phyloP scores from a whole-genome alignment of 1,140 invertebrate genomes.

The Bombus fervidus region DNA sequence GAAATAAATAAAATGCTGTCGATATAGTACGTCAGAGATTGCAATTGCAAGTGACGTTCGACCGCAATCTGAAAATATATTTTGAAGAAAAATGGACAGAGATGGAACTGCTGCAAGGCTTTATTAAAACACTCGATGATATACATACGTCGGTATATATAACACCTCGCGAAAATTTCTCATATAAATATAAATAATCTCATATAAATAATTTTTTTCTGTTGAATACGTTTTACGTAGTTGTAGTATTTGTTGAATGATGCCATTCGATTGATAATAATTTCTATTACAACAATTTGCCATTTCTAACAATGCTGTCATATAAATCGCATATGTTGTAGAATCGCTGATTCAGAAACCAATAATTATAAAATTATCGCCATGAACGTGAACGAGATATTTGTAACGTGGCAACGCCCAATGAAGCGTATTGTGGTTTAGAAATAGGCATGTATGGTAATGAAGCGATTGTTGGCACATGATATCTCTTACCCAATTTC shows the following conservation, averaged over 20 bases:
- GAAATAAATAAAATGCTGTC: slow-evolving; percentile 2
- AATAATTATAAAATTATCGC: neutral
- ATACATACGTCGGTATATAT: neutral
- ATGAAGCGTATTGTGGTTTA: neutral
- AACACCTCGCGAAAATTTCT: no score
- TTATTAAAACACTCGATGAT: neutral
- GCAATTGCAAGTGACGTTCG: neutral
- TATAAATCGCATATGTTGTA: neutral
- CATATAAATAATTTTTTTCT: neutral
- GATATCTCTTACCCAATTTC: neutral
- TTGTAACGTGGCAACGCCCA: neutral
- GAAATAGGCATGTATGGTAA: neutral
- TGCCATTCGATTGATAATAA: no score
- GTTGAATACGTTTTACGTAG: no score
- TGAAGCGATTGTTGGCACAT: neutral
- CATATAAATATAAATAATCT: no score
- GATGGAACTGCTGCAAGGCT: neutral
- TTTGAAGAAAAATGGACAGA: neutral
- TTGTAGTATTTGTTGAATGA: no score
- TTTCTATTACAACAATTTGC: neutral
- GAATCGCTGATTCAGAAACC: neutral
- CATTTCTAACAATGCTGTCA: neutral
- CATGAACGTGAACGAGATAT: neutral
- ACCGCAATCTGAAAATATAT: neutral
- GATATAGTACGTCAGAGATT: neutral